These are phyloP conservation scores for Vidua macroura DNA, from an alignment of 2,113 vertebrate species.

Conservation along the genomic window DNA sequence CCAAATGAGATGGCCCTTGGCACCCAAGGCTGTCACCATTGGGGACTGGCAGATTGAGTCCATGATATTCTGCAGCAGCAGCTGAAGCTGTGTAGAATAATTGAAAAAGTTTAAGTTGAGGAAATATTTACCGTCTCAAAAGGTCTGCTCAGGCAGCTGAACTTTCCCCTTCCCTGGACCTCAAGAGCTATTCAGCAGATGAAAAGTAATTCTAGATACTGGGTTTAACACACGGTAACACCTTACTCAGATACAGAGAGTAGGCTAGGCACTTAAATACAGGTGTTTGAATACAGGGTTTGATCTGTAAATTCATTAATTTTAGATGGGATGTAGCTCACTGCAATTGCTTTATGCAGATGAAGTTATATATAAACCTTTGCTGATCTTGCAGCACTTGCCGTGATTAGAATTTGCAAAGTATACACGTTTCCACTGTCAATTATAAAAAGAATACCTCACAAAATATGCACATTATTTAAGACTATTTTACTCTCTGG, in stretches of 20 bases:
- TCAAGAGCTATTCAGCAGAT: background rate
- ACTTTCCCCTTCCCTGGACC: background rate
- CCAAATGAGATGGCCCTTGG: background rate
- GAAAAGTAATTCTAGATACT: background rate
- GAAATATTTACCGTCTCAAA: background rate
- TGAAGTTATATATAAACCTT: conserved; percentile 39
- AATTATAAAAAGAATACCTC: conserved; percentile 23
- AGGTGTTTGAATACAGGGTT: background rate
- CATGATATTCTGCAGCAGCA: background rate
- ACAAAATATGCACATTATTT: conserved; percentile 34
- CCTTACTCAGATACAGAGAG: background rate
- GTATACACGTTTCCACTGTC: background rate
- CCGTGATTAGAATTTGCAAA: conserved; percentile 25
- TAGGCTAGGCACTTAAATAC: background rate
- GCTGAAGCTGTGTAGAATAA: background rate
- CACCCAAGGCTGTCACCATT: accelerated
- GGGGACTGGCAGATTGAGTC: background rate
- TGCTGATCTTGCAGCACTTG: conserved; percentile 26
- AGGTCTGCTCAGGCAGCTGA: background rate
- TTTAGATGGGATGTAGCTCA: background rate
- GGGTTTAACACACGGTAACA: background rate
- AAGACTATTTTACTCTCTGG: background rate
- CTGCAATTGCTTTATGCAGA: conserved; percentile 9
- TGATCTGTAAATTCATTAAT: background rate
- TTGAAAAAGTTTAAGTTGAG: background rate